A percentile compares a stretch with the other conserved stretches of the same genome.
These are phyloP conservation scores for Taeniopygia guttata DNA, from an alignment of 2,797 vertebrate genomes.

Conservation along the genomic window DNA sequence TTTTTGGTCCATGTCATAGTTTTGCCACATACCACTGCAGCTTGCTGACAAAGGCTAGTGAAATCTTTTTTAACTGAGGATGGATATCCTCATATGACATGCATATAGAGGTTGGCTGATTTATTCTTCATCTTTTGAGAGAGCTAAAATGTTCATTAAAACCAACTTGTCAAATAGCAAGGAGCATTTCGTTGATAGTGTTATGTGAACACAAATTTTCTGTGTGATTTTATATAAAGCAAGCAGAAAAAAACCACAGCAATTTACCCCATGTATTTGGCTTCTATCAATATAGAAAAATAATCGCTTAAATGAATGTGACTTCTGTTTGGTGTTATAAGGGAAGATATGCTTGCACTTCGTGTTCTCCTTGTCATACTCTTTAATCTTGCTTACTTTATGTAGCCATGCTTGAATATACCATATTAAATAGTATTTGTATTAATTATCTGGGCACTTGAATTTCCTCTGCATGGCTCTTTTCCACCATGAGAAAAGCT, in stretches of 20 bases:
- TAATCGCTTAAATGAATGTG: conserved; percentile 18
- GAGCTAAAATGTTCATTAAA: background rate
- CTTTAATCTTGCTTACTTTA: conserved; percentile 25
- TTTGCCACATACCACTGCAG: background rate
- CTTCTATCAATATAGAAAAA: background rate
- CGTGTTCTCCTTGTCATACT: conserved; percentile 10
- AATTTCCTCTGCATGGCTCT: background rate
- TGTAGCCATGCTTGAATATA: background rate
- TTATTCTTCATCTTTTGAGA: background rate
- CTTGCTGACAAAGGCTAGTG: background rate
- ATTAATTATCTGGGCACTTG: background rate
- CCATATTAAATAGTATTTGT: background rate
- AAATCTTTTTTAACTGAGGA: background rate
- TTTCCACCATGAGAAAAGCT: background rate
- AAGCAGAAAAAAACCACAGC: background rate
- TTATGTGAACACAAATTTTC: background rate
- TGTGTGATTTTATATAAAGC: background rate
- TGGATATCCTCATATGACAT: background rate
- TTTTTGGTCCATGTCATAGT: background rate
- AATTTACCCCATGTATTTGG: background rate
- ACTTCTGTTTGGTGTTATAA: background rate
- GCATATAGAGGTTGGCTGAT: background rate
- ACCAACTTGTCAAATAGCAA: background rate
- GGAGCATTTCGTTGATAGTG: background rate
- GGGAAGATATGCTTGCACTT: conserved; percentile 25